Evolutionary conservation across 2,888 invertebrate species (phyloP).

Genomic region (Philonicus albiceps): DNA sequence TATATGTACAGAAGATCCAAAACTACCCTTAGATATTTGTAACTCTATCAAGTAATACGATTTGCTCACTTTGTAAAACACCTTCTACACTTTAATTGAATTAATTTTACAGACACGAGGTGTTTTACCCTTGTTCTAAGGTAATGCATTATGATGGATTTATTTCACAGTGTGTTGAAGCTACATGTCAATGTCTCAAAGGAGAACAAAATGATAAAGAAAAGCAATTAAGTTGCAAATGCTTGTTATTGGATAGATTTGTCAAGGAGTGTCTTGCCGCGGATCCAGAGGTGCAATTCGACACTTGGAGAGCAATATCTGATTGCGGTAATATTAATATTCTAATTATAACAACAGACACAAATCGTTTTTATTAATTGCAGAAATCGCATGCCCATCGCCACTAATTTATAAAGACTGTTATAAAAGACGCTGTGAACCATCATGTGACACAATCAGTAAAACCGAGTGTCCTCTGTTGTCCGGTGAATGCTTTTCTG

Average conservation of each 20-base stretch:
- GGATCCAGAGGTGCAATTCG: conserved; percentile 70
- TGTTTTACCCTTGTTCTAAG: conserved; percentile 71
- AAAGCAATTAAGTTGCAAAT: conserved; percentile 68
- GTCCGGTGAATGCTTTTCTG: conserved; percentile 77
- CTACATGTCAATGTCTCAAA: conserved; percentile 76
- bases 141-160: conserved; percentile 74
- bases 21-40: conserved; percentile 75
- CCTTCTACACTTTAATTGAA: not conserved
- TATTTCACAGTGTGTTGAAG: conserved; percentile 77
- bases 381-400: conserved; percentile 73
- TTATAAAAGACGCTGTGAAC: conserved; percentile 80
- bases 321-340: conserved; percentile 66
- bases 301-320: conserved; percentile 74
- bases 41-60: conserved; percentile 69
- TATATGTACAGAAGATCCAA: conserved; percentile 70
- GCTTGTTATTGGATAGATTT: conserved; percentile 73
- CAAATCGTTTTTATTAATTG: not conserved
- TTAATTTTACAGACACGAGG: conserved; percentile 66
- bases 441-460: conserved; percentile 73
- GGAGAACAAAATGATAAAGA: conserved; percentile 62
- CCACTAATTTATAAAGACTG: conserved; percentile 85
- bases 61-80: not conserved
- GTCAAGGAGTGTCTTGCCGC: conserved; percentile 77
- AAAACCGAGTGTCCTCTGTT: conserved; percentile 70
- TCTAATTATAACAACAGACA: not conserved